These are phyloP conservation scores for Neogobius melanostomus DNA, from an alignment of 2,113 vertebrate species.

Conservation along the genomic window DNA sequence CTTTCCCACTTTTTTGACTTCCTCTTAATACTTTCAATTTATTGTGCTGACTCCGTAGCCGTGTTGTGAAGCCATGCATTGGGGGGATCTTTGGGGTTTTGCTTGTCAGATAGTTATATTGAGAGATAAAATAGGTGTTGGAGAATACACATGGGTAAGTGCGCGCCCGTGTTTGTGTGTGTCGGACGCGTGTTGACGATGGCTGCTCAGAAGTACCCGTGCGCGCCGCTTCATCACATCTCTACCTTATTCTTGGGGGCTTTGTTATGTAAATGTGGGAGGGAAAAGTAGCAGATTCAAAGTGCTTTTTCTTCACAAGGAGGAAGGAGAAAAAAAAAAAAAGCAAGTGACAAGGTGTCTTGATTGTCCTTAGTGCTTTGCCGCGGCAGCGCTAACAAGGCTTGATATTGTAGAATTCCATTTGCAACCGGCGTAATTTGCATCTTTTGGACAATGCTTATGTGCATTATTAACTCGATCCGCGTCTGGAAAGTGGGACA, in stretches of 20 bases:
- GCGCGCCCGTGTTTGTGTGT: constrained; percentile 46
- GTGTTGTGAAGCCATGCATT: constrained; percentile 79
- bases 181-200: constrained; percentile 66
- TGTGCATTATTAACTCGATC: constrained; percentile 87
- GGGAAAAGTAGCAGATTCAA: constrained; percentile 95
- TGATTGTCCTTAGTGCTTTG: constrained; percentile 94
- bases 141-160: constrained; percentile 37
- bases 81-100: constrained; percentile 88
- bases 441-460: constrained; percentile 85
- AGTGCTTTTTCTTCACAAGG: constrained; percentile 93
- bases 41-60: constrained; percentile 89
- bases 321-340: constrained; percentile 85
- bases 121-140: constrained; percentile 49
- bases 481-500: constrained; percentile 45
- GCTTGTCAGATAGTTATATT: constrained; percentile 90
- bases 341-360: constrained; percentile 93
- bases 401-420: constrained; percentile 95
- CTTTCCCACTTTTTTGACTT: constrained; percentile 71
- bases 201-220: constrained; percentile 60
- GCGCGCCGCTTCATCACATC: constrained; percentile 85
- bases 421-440: constrained; percentile 91
- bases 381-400: constrained; percentile 92
- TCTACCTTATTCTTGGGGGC: constrained; percentile 90
- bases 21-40: constrained; percentile 93
- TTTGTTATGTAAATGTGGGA: constrained; percentile 98